phyloP scores from a whole-genome alignment of 1,140 invertebrate genomes.

The Heliconius hewitsoni region DNA sequence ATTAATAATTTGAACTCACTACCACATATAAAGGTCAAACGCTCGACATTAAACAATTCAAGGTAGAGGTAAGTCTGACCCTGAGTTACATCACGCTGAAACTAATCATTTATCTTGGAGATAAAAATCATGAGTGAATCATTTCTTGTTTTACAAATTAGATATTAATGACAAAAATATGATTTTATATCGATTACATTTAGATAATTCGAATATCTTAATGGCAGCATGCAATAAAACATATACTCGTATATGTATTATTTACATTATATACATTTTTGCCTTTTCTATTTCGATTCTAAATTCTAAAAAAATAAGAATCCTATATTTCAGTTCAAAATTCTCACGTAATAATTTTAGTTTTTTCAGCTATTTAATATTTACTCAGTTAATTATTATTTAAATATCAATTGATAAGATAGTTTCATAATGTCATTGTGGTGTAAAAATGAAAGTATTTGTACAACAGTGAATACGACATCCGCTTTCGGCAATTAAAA shows the following conservation, averaged over 20 bases:
- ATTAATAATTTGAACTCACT: not conserved
- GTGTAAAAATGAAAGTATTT: slow-evolving; percentile 26
- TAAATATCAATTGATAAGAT: slow-evolving; percentile 6
- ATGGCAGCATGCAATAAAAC: too few relatives aligned
- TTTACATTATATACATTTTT: too few relatives aligned
- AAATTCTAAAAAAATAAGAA: too few relatives aligned
- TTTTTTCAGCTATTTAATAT: not conserved
- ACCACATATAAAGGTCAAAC: slow-evolving; percentile 14
- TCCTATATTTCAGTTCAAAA: too few relatives aligned
- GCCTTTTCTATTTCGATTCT: too few relatives aligned
- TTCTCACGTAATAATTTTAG: not conserved
- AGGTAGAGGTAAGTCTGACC: slow-evolving; percentile 14
- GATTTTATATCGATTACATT: not conserved
- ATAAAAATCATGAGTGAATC: not conserved
- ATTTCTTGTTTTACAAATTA: slow-evolving; percentile 2
- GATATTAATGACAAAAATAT: not conserved
- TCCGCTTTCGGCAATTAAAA: slow-evolving; percentile 22
- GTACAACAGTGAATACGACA: slow-evolving; percentile 18
- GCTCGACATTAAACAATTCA: not conserved
- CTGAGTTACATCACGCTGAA: slow-evolving; percentile 5
- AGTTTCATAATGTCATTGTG: slow-evolving; percentile 1
- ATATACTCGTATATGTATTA: too few relatives aligned
- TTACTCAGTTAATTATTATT: not conserved
- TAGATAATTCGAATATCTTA: too few relatives aligned
- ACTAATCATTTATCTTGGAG: slow-evolving; percentile 1